Percentiles rank a stretch among this genome's conserved stretches.
Conservation (phyloP, 2,888 invertebrate genomes). For the Molorchus minor region DNA sequence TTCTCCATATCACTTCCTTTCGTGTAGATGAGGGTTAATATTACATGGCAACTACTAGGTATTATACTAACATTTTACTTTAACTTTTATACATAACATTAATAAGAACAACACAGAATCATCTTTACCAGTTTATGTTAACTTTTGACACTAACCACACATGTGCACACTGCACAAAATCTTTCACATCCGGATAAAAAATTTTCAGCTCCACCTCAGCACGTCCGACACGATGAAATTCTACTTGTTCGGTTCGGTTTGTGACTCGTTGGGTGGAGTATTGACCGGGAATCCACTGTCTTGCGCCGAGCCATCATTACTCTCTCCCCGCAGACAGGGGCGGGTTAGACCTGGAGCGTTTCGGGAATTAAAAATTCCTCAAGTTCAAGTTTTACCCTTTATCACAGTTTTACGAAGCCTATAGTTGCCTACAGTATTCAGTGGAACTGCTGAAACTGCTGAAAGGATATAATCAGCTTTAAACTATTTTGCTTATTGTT, state of each 20-base stretch:
- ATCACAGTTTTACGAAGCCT: too few species aligned
- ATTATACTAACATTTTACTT: constrained; percentile 7
- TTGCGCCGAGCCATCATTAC: constrained; percentile 40
- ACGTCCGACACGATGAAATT: constrained; percentile 19
- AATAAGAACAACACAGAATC: background rate
- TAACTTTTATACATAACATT: too few species aligned
- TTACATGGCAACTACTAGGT: background rate
- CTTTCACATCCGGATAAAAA: background rate
- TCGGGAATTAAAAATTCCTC: too few species aligned
- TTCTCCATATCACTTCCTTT: constrained; percentile 26
- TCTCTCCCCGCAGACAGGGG: constrained; percentile 38
- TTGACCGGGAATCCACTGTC: constrained; percentile 46
- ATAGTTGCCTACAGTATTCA: too few species aligned
- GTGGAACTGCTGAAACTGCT: too few species aligned
- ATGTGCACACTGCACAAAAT: constrained; percentile 1
- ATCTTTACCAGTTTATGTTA: background rate
- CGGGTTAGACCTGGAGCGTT: constrained; percentile 32
- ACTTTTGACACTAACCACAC: constrained; percentile 15
- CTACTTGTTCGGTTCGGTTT: constrained; percentile 26
- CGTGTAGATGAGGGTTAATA: background rate
- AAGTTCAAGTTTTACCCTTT: too few species aligned
- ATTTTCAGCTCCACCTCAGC: constrained; percentile 11
- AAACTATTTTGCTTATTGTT: too few species aligned
- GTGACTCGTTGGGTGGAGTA: constrained; percentile 36
- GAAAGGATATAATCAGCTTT: too few species aligned